These are phyloP conservation scores for Acheta domesticus DNA, from an alignment of 2,888 invertebrate genomes.

Conservation along the genomic window DNA sequence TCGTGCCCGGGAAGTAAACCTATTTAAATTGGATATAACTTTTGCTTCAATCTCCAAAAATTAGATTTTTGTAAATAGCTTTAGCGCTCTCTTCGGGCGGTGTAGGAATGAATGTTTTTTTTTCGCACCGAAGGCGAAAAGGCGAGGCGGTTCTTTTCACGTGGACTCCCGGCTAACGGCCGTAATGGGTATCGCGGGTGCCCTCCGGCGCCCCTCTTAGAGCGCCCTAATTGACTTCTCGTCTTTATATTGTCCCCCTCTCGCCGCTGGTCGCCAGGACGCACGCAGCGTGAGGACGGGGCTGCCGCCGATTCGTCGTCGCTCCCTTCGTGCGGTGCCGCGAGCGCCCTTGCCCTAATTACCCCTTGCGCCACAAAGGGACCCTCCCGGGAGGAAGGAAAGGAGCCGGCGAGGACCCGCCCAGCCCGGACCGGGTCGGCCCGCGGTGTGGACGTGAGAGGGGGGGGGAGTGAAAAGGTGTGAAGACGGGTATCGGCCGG, in stretches of 20 bases:
- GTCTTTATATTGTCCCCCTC: constrained; percentile 1
- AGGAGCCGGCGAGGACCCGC: background rate
- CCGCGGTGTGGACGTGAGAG: too few relatives aligned
- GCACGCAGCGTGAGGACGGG: background rate
- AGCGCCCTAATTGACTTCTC: background rate
- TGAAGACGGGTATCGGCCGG: too few relatives aligned
- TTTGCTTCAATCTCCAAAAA: too few relatives aligned
- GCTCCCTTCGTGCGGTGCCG: background rate
- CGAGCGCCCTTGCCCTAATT: constrained; percentile 18
- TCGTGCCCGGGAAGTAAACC: too few relatives aligned
- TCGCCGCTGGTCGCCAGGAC: background rate
- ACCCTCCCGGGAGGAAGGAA: background rate
- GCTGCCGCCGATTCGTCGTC: background rate
- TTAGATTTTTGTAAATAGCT: too few relatives aligned
- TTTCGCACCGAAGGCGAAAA: too few relatives aligned
- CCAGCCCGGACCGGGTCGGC: too few relatives aligned
- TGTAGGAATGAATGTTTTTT: too few relatives aligned
- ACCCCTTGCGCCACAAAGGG: constrained; percentile 1
- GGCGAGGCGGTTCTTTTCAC: too few relatives aligned
- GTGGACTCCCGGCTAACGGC: background rate
- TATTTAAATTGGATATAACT: too few relatives aligned
- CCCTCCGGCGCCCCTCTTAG: background rate
- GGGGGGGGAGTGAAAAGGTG: too few relatives aligned
- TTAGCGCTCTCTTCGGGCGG: too few relatives aligned
- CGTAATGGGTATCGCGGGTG: background rate